A percentile compares a stretch with the other conserved stretches of the same genome.
These are phyloP conservation scores for Bufo bufo DNA, from an alignment of 2,113 vertebrate genomes.

Conservation along the genomic window DNA sequence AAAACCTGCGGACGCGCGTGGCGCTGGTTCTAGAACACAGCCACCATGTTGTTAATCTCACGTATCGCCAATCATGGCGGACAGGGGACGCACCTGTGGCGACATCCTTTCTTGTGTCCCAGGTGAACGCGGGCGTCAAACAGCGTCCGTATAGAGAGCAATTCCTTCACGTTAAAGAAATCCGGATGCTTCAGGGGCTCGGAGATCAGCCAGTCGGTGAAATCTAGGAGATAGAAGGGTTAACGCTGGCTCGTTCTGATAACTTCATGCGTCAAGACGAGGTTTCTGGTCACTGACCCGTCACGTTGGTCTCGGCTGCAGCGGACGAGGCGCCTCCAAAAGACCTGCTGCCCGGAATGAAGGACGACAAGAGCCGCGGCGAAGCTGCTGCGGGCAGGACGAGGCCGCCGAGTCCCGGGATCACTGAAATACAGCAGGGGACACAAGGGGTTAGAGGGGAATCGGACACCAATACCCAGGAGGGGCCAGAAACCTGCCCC, in stretches of 20 bases:
- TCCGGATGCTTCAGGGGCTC: conserved; percentile 81
- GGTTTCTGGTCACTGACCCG: conserved; percentile 42
- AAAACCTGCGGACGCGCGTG: no score
- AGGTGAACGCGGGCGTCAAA: conserved; percentile 91
- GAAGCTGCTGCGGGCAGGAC: not conserved
- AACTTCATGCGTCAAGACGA: not conserved
- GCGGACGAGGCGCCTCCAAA: not conserved
- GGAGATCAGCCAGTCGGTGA: conserved; percentile 66
- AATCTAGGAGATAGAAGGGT: conserved; percentile 40
- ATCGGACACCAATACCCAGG: not conserved
- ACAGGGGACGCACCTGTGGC: conserved; percentile 79
- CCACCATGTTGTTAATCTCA: no score
- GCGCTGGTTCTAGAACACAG: no score
- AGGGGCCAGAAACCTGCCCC: no score
- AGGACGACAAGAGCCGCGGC: not conserved
- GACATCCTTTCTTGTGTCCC: conserved; percentile 90
- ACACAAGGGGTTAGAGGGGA: not conserved
- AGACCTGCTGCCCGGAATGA: not conserved
- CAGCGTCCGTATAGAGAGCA: conserved; percentile 84
- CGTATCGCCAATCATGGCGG: not conserved
- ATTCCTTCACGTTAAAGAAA: conserved; percentile 87
- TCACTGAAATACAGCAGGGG: conserved; percentile 5
- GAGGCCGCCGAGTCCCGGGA: conserved; percentile 3
- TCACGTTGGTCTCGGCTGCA: not conserved
- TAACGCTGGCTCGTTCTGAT: not conserved